Evolutionary conservation across 2,113 vertebrate species (phyloP), one percentile per base, ranked within the genome.

Genomic region (Saccopteryx bilineata): DNA sequence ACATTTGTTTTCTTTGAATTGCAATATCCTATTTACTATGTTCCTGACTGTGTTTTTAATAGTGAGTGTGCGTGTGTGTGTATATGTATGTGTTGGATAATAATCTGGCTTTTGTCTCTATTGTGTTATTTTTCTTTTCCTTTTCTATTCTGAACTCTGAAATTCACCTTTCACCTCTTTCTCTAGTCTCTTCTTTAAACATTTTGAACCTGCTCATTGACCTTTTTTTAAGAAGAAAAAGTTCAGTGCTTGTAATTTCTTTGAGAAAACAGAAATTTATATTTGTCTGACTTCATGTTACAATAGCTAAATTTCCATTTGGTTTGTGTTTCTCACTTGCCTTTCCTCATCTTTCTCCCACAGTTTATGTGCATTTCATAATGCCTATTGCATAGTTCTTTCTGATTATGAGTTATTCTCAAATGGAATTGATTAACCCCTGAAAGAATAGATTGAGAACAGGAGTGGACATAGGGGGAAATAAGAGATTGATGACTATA

Each of bases 1-100:
- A 78, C 15, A 56, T 89, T 89, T 92, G 50, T 68, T 93, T 87
- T 50, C 68, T 78, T 33, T 76, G 33, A 92, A 71, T 69, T 78
- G 65, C 54, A 86, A 12, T 78, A 78, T 60, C 21, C 3, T 82
- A 7, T 65, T 85, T 46, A 87, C 13, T 58, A 15, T 78, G 24
- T 87, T 79, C 71, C 50, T 91, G n/a, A 69, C 1, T 66, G 1
- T 61, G 19, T 90, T 91, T 91, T 87, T 60, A 39, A 39, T 28
- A 86, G 33, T 80, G 26, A 48, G 19, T 78, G 50, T 86, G 13
- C 24, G 23, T 60, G 13, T 69, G 17, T 86, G 69, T 60, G 8
- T 39, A 23, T 56, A 39, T 19, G 8, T 21, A 19, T 58, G 46
- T 23, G 26, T 28, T 87, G 78, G 12, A 18, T 69, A 21, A 9